Base-by-base conservation (phyloP, 1,140 invertebrate species). In the Leptoteleia sp. region DNA sequence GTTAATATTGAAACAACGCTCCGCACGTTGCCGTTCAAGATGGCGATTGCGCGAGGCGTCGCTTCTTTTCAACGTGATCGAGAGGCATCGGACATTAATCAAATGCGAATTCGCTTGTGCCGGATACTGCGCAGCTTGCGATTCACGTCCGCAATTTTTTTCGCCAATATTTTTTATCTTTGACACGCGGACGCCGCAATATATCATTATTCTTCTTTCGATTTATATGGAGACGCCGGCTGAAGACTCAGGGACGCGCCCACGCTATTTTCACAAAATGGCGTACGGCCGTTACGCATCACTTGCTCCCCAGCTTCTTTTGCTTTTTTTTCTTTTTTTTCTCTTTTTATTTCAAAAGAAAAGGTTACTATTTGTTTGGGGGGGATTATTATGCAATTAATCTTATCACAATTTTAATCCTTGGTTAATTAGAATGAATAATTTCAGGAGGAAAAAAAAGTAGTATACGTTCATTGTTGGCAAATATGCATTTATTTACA, bases 21-120 rank as follows among this genome's bases (percentile, higher is more conserved):
- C 5, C 19, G 27, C 37, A 8, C 35, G 47, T 31, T 31, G n/a
- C 5, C 22, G 13, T 45, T 68, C 82, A 85, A 85, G 71, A 85
- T 84, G 83, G 83, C 83, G 80, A 68, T 29, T 54, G 67, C 43
- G 31, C 38, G 59, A 25, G 70, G 29, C 37, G 55, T 64, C 55
- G 27, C 7, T 31, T 45, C 19, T 55, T n/a, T 57, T 22, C 9
- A 42, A 33, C 13, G 40, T 71, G 80, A 84, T 84, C 83, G 77
- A 19, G 55, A 72, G 38, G 73, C 83, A 84, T 85, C 83, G 6
- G 52, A 19, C 33, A 40, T 17, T 19, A 67, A 72, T 55, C 70
- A 52, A 67, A 45, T 15, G 54, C 8, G 16, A 45, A 54, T 54
- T 22, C 61, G 47, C 47, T 52, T 43, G 45, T 43, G 35, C 37